Conservation (phyloP, 2,797 vertebrate species). For the Falco novaeseelandiae region DNA sequence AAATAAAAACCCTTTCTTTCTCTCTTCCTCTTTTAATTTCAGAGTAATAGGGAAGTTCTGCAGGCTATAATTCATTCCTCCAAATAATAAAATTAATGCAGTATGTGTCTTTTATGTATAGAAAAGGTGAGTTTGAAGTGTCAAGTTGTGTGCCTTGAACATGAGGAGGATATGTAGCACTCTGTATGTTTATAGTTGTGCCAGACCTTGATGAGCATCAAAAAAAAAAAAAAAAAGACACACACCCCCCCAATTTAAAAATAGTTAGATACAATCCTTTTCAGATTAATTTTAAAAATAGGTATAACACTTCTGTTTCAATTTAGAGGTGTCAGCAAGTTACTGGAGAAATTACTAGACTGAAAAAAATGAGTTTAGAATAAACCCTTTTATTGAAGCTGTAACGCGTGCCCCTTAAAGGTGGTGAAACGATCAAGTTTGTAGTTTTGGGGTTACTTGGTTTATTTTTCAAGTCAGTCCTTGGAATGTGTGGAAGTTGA, state of each 20-base stretch:
- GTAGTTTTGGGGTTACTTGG: not conserved
- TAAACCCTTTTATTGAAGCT: accelerated
- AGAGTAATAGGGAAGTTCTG: not conserved
- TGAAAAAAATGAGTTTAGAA: not conserved
- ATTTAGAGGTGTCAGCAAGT: not conserved
- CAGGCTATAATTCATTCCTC: not conserved
- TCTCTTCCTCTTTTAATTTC: not conserved
- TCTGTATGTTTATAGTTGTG: not conserved
- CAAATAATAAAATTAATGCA: not conserved
- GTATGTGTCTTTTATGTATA: not conserved
- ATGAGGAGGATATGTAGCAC: not conserved
- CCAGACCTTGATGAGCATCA: not conserved
- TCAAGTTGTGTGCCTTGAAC: not conserved
- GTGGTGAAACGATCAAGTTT: not conserved
- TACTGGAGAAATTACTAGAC: not conserved
- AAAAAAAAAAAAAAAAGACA: not conserved
- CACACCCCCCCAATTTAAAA: not conserved
- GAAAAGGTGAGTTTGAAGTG: not conserved
- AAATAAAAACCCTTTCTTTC: not conserved
- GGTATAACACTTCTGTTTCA: not conserved
- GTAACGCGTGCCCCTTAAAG: not conserved
- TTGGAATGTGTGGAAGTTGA: not conserved
- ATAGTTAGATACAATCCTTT: not conserved
- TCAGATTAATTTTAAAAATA: not conserved
- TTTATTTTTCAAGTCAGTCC: not conserved